Percentiles rank a stretch among this genome's conserved stretches.
phyloP scores from a whole-genome alignment of 2,888 invertebrate species.

The Apodemia mormo region DNA sequence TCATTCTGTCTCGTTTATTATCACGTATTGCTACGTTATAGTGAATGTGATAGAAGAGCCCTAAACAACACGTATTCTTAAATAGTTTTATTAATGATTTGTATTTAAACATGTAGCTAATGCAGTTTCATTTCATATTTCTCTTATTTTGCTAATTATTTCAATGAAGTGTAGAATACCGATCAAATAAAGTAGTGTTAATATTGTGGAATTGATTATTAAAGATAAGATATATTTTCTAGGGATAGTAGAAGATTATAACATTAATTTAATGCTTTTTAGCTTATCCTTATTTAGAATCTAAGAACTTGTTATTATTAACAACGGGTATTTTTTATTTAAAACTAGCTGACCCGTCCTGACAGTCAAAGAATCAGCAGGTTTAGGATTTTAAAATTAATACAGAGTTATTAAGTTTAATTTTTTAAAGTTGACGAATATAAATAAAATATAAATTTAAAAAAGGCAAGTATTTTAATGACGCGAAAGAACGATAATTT shows the following conservation, averaged over 20 bases:
- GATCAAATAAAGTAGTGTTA: slow-evolving; percentile 2
- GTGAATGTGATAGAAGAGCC: no score
- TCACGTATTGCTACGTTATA: no score
- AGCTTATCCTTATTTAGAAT: not conserved
- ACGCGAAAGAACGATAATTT: no score
- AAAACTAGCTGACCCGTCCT: no score
- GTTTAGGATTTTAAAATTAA: no score
- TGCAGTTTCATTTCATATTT: not conserved
- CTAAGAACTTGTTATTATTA: not conserved
- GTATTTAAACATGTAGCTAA: slow-evolving; percentile 12
- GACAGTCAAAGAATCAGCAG: no score
- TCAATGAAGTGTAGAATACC: slow-evolving; percentile 5
- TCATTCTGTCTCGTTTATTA: no score
- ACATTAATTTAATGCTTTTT: slow-evolving; percentile 16
- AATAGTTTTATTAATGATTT: not conserved
- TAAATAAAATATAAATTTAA: no score
- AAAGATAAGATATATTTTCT: not conserved
- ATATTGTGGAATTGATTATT: slow-evolving; percentile 21
- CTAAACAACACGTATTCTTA: no score
- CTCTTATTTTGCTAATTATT: not conserved
- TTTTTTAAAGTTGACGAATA: no score
- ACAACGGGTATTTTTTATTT: not conserved
- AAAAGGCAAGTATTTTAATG: no score
- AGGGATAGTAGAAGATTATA: not conserved
- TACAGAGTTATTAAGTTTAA: no score